Base-by-base conservation (phyloP, 2,888 invertebrate species). In the Endotricha flammealis region DNA sequence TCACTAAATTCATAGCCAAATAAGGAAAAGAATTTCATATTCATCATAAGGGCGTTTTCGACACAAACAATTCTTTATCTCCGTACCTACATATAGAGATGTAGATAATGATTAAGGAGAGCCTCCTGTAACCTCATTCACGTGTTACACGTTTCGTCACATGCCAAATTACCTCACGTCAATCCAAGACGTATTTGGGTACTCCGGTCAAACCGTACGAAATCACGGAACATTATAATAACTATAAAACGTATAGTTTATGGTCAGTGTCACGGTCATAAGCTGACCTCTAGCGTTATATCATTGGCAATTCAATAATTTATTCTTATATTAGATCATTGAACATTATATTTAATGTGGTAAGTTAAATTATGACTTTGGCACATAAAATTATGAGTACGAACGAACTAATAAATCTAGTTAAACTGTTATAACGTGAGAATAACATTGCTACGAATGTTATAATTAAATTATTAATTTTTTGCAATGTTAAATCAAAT, bases 401-500 rank as follows among this genome's bases (percentile, higher is more conserved):
- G 32, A 32, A 14, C 25, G 32, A 32, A 32, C 32, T 25, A 24
- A 32, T 33, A 27, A 25, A 27, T 32, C 24, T 25, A 5, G n/a
- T 6, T 13, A 8, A 17, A 16, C 9, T 9, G 25, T 11, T 25
- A 5, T 10, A 32, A 28, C 8, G 25, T 28, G 25, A 12, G 27
- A 29, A 29, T 23, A 32, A 22, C 17, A 31, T 40, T 36, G 33
- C 24, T 16, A 34, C 39, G 31, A 33, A 22, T 28, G 34, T 17
- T 20, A 7, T 20, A 20, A 20, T 20, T 9, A 13, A 12, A 32
- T 34, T 32, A 42, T 41, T 30, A 37, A 36, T 35, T 32, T 32
- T 33, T 20, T 11, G 11, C 39, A 36, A 17, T 32, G 12, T 23
- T 30, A 27, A n/a, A 32, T 39, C 33, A 29, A 30, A 36, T 42